Percentiles rank a stretch among this genome's conserved stretches.
Evolutionary conservation across 1,140 invertebrate genomes (phyloP).

Genomic region (Ganaspis sp.): DNA sequence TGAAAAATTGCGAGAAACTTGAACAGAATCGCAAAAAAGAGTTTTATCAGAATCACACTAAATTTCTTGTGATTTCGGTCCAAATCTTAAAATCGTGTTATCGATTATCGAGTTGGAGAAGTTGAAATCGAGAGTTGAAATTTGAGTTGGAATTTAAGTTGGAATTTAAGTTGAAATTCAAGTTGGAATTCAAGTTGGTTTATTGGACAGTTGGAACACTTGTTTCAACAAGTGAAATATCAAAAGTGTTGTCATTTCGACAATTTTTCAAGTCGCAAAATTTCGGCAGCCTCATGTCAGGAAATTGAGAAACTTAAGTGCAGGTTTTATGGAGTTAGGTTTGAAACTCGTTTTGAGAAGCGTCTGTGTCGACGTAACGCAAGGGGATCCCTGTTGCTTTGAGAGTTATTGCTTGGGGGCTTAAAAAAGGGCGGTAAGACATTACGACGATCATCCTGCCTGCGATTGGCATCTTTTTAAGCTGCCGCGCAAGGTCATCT

Average conservation of each 20-base stretch:
- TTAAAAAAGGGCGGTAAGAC: constrained; percentile 24
- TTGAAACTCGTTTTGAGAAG: constrained; percentile 25
- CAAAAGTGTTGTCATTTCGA: neutral
- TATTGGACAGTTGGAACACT: neutral
- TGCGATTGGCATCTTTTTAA: constrained; percentile 22
- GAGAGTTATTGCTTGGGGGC: constrained; percentile 27
- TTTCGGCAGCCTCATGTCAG: neutral
- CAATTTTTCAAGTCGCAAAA: neutral
- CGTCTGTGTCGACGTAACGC: constrained; percentile 18
- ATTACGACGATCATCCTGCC: constrained; percentile 3
- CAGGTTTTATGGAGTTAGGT: neutral
- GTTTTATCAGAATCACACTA: no score
- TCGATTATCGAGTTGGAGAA: no score
- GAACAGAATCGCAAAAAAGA: no score
- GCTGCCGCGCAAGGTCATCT: constrained; percentile 5
- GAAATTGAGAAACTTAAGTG: neutral
- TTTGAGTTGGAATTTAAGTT: no score
- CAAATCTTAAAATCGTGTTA: no score
- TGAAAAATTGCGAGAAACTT: neutral
- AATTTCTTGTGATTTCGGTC: neutral
- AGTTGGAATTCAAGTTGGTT: no score
- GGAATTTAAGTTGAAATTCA: no score
- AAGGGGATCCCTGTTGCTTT: constrained; percentile 10
- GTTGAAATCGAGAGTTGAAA: no score
- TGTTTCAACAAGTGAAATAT: no score